phyloP scores from a whole-genome alignment of 2,888 invertebrate genomes.

The Syrphus vitripennis region DNA sequence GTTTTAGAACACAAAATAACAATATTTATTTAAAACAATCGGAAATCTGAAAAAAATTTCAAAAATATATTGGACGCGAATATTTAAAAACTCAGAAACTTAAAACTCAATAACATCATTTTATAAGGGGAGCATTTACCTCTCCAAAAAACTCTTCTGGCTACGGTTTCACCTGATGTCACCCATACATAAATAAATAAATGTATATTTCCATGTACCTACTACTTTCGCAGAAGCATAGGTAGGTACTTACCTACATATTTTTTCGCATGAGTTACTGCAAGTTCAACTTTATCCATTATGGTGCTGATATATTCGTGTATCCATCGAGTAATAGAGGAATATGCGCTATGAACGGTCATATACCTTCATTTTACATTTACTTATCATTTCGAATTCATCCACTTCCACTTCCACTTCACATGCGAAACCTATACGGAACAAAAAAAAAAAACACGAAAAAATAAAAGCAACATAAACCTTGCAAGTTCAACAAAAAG shows the following conservation, averaged over 20 bases:
- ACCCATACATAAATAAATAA: neutral
- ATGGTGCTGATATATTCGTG: slow-evolving; percentile 17
- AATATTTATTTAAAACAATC: too few relatives aligned
- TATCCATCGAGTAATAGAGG: slow-evolving; percentile 9
- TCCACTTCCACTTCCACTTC: slow-evolving; percentile 18
- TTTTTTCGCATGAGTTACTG: slow-evolving; percentile 29
- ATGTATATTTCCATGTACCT: neutral
- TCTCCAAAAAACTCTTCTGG: neutral
- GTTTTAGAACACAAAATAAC: too few relatives aligned
- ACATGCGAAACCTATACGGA: neutral
- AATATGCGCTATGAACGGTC: neutral
- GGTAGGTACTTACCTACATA: neutral
- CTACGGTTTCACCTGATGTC: neutral
- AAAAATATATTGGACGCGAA: too few relatives aligned
- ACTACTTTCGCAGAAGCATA: neutral
- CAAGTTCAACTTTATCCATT: slow-evolving; percentile 33
- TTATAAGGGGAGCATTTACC: neutral
- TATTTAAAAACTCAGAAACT: too few relatives aligned
- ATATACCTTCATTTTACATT: slow-evolving; percentile 7
- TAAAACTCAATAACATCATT: neutral
- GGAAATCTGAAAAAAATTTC: too few relatives aligned
- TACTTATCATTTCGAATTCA: slow-evolving; percentile 29
- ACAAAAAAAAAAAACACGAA: neutral
- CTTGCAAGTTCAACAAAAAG: slow-evolving; percentile 23
- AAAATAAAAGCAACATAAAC: neutral